Conservation (phyloP, 2,113 vertebrate species). For the Rhizomys pruinosus region DNA sequence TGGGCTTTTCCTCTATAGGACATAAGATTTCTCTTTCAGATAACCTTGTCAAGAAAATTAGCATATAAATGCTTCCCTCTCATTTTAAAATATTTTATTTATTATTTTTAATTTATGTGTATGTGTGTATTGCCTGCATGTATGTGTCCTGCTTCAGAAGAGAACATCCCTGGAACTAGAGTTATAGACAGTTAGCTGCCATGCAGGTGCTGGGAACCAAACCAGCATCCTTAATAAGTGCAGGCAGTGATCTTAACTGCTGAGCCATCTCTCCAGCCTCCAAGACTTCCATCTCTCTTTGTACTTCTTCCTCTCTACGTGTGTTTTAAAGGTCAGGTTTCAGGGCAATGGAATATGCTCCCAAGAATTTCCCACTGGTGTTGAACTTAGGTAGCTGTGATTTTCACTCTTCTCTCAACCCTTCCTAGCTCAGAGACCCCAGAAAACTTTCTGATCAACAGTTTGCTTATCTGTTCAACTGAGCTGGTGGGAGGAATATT, state of each 20-base stretch:
- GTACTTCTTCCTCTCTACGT: not conserved
- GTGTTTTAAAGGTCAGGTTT: conserved; percentile 18
- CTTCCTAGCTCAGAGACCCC: not conserved
- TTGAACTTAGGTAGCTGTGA: not conserved
- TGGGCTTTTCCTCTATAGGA: not conserved
- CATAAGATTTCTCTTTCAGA: not conserved
- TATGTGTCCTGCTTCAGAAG: too few relatives aligned
- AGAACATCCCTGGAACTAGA: too few relatives aligned
- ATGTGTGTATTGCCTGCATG: too few relatives aligned
- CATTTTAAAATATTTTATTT: not conserved
- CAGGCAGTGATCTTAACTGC: too few relatives aligned
- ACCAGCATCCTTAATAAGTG: too few relatives aligned
- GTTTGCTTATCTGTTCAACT: conserved; percentile 38
- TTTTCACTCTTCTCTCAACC: not conserved
- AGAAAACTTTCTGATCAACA: not conserved
- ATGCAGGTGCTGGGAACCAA: too few relatives aligned
- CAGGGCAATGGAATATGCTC: not conserved
- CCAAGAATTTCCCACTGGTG: not conserved
- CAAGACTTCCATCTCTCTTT: not conserved
- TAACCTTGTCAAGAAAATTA: not conserved
- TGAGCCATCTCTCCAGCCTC: too few relatives aligned
- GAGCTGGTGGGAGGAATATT: not conserved
- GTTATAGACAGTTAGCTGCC: too few relatives aligned
- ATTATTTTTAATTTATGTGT: too few relatives aligned
- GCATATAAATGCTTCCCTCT: not conserved